Evolutionary conservation across 2,113 vertebrate genomes (phyloP).

Genomic region (Elephas maximus): DNA sequence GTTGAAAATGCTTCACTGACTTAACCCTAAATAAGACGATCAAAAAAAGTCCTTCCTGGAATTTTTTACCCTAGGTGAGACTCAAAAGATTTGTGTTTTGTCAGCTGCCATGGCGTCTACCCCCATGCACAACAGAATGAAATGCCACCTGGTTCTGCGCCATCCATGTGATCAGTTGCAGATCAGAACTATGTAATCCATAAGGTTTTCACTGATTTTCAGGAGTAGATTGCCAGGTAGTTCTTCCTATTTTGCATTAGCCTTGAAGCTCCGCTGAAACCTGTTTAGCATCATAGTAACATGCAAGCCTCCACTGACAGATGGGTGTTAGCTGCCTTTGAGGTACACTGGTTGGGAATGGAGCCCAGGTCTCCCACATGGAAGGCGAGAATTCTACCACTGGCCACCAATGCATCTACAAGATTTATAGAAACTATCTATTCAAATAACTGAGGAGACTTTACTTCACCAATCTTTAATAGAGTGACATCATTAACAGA

Average conservation of each 20-base stretch:
- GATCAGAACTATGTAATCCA: background rate
- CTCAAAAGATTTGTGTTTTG: too few species aligned
- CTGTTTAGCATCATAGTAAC: background rate
- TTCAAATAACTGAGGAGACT: background rate
- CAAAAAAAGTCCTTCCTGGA: background rate
- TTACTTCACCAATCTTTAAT: background rate
- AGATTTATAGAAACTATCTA: background rate
- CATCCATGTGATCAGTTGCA: background rate
- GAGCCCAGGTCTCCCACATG: background rate
- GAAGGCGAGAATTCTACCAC: background rate
- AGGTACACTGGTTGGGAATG: background rate
- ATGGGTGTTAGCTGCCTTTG: background rate
- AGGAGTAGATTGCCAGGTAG: too few species aligned
- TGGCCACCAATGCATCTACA: background rate
- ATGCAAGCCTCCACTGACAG: background rate
- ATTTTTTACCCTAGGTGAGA: background rate
- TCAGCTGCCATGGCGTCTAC: too few species aligned
- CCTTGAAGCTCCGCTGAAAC: background rate
- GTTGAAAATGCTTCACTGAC: background rate
- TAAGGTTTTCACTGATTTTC: background rate
- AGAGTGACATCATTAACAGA: background rate
- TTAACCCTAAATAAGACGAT: background rate
- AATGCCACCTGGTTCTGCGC: background rate
- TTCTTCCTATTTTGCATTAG: background rate
- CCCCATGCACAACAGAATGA: background rate